Evolutionary conservation across 2,113 vertebrate species (phyloP).

Genomic region (Scopus umbretta): DNA sequence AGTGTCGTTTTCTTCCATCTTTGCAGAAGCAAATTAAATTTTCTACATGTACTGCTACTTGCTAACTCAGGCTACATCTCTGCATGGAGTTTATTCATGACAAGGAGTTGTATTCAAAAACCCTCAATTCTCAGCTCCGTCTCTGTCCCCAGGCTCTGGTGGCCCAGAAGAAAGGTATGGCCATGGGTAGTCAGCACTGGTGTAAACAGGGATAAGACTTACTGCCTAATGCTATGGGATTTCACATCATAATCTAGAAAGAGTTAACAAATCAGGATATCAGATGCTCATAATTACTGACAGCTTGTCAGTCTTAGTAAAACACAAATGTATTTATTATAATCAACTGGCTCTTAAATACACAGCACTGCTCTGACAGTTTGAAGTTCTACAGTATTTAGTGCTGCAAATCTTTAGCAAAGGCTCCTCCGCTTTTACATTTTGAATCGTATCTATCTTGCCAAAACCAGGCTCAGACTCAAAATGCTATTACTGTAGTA

Average conservation of each 20-base stretch:
- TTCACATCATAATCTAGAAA: neutral
- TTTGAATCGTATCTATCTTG: neutral
- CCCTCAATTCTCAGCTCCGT: accelerated
- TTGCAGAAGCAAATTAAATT: neutral
- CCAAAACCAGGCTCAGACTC: neutral
- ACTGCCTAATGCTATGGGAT: neutral
- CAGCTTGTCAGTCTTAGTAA: neutral
- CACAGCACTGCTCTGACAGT: neutral
- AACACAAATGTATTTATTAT: neutral
- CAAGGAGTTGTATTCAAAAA: neutral
- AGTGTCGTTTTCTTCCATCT: neutral
- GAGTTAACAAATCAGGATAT: neutral
- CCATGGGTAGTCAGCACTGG: neutral
- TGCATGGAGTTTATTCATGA: neutral
- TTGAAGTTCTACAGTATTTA: neutral
- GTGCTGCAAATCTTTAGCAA: neutral
- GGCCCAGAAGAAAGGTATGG: neutral
- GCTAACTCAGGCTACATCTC: neutral
- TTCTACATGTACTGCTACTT: neutral
- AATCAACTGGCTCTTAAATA: neutral
- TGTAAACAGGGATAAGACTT: neutral
- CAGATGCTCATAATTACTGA: neutral
- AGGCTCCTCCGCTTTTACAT: neutral
- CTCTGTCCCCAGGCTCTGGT: neutral
- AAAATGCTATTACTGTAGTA: neutral